A percentile compares a stretch with the other conserved stretches of the same genome.
These are phyloP conservation scores for Lithobates pipiens DNA, from an alignment of 2,797 vertebrate genomes.

Conservation along the genomic window DNA sequence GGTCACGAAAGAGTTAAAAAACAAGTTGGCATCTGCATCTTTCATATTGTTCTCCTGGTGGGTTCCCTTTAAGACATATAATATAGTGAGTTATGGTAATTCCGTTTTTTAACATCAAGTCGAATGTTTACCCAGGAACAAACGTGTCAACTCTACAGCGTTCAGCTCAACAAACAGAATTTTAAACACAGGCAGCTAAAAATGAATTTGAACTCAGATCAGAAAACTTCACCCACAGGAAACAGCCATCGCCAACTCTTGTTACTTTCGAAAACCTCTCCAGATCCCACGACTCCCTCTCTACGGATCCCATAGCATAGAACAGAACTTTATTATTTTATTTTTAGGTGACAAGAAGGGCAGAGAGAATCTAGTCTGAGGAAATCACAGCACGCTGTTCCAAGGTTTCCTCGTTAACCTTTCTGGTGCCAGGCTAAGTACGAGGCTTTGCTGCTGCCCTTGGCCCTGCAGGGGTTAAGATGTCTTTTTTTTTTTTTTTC, in stretches of 20 bases:
- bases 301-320: neutral
- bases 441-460: neutral
- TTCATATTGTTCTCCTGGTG: too few species aligned
- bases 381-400: neutral
- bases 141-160: neutral
- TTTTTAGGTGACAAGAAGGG: neutral
- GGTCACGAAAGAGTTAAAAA: too few species aligned
- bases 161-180: neutral
- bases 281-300: neutral
- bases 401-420: constrained; percentile 17
- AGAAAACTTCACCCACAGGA: neutral
- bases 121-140: neutral
- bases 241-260: neutral
- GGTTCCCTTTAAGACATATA: too few species aligned
- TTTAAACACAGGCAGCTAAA: neutral
- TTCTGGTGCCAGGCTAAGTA: neutral
- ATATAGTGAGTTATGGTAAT: too few species aligned
- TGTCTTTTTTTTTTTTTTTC: neutral
- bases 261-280: neutral
- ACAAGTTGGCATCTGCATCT: too few species aligned
- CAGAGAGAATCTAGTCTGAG: neutral
- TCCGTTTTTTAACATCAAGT: neutral
- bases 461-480: constrained; percentile 32
- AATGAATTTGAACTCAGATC: neutral
- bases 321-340: neutral